Conservation (phyloP, 1,140 invertebrate species). For the Globodera rostochiensis region DNA sequence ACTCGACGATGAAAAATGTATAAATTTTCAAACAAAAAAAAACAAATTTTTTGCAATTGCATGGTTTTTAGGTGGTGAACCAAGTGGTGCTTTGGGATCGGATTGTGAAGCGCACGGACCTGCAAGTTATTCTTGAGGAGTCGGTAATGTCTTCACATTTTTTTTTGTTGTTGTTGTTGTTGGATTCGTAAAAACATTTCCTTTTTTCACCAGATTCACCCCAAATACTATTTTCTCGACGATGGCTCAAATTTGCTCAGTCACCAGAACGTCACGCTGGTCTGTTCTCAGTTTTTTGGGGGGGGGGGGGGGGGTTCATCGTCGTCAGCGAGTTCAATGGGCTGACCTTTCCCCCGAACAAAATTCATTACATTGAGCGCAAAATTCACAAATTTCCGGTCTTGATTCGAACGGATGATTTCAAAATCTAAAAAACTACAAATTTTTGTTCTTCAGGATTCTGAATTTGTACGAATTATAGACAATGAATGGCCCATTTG, state of each 20-base stretch:
- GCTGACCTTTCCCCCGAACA: too few relatives aligned
- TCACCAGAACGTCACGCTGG: constrained; percentile 57
- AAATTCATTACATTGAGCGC: too few relatives aligned
- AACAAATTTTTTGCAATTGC: neutral
- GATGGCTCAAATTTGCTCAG: constrained; percentile 85
- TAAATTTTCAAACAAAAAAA: constrained; percentile 39
- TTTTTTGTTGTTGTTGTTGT: too few relatives aligned
- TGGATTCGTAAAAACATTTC: too few relatives aligned
- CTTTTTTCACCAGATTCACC: constrained; percentile 65
- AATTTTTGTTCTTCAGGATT: too few relatives aligned
- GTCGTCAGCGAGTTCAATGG: too few relatives aligned
- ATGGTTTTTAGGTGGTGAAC: constrained; percentile 60
- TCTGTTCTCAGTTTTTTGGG: constrained; percentile 28
- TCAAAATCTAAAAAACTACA: too few relatives aligned
- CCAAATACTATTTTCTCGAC: constrained; percentile 99
- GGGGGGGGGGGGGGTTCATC: too few relatives aligned
- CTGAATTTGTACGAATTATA: too few relatives aligned
- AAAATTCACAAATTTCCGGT: too few relatives aligned
- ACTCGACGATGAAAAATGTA: constrained; percentile 83
- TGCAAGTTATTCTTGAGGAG: constrained; percentile 84
- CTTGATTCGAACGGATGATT: too few relatives aligned
- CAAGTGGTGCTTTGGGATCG: constrained; percentile 96
- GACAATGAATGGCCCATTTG: constrained; percentile 64
- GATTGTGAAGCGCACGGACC: constrained; percentile 90
- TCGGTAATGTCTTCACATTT: constrained; percentile 75